These are phyloP conservation scores for Agrotis ipsilon DNA, from an alignment of 2,888 invertebrate genomes.

Conservation along the genomic window DNA sequence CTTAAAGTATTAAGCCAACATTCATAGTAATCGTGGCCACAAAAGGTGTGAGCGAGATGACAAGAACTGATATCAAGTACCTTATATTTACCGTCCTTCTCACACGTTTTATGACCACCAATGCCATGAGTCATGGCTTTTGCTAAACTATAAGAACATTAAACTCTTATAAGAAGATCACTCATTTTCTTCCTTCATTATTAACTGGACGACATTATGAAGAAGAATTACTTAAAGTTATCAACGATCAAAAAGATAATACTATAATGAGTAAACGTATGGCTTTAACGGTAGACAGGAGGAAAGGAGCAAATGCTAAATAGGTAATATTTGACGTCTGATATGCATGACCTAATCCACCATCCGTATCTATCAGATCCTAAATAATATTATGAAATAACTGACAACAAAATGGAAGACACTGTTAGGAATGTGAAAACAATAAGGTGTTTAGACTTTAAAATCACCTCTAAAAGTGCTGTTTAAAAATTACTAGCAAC, in stretches of 20 bases:
- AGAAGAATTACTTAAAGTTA: conserved; percentile 7
- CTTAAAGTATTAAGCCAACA: conserved; percentile 5
- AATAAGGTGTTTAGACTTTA: not conserved
- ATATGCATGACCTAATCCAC: conserved; percentile 10
- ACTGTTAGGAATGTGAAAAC: not conserved
- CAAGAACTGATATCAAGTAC: not conserved
- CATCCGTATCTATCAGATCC: not conserved
- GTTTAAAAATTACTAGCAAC: not conserved
- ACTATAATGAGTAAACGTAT: not conserved
- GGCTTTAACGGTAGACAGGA: not conserved
- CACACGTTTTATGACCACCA: not conserved
- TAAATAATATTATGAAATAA: not conserved
- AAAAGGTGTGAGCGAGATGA: not conserved
- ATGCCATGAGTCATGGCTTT: not conserved
- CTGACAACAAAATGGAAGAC: conserved; percentile 17
- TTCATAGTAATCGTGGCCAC: conserved; percentile 1
- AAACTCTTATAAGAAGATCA: conserved; percentile 33
- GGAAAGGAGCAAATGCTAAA: not conserved
- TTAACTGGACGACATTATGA: conserved; percentile 25
- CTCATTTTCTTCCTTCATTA: conserved; percentile 19
- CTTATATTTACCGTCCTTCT: not conserved
- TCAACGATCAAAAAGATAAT: conserved; percentile 10
- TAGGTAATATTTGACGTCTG: not conserved
- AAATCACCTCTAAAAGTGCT: not conserved
- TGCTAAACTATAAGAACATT: conserved; percentile 2